A percentile compares a stretch with the other conserved stretches of the same genome.
Evolutionary conservation across 2,113 vertebrate species (phyloP).

Genomic region (Caretta caretta): DNA sequence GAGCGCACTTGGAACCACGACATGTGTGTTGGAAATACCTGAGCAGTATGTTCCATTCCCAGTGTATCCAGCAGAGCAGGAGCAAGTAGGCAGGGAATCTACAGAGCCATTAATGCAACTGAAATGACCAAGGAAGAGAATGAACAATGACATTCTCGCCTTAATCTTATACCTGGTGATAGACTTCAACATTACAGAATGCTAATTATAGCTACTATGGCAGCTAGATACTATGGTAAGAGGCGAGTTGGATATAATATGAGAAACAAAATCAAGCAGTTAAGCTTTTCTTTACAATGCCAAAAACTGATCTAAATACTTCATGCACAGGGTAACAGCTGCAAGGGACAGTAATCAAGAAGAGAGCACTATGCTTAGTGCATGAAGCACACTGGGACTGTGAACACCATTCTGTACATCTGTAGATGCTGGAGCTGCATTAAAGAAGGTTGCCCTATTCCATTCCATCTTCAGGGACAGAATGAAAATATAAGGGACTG

Average conservation of each 20-base stretch:
- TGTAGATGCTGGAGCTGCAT: background rate
- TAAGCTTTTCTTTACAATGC: background rate
- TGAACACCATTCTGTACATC: background rate
- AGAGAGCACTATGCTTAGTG: background rate
- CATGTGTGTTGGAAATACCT: conserved; percentile 77
- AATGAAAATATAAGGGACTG: background rate
- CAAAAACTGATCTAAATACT: background rate
- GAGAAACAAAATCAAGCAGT: background rate
- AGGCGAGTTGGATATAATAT: background rate
- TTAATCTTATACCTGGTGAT: accelerated
- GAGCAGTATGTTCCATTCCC: conserved; percentile 91
- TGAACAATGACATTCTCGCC: background rate
- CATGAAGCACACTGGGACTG: background rate
- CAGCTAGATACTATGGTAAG: background rate
- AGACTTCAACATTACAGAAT: background rate
- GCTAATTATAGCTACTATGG: background rate
- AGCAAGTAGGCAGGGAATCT: conserved; percentile 78
- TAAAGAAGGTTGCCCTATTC: background rate
- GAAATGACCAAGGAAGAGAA: conserved; percentile 51
- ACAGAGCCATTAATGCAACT: conserved; percentile 86
- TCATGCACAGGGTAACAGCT: background rate
- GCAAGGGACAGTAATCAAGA: background rate
- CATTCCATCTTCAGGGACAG: no score
- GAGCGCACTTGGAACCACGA: background rate
- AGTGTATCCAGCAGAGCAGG: conserved; percentile 89